Evolutionary conservation across 2,888 invertebrate genomes (phyloP), one percentile per base, ranked within the genome.

Genomic region (Macrophya annulata): DNA sequence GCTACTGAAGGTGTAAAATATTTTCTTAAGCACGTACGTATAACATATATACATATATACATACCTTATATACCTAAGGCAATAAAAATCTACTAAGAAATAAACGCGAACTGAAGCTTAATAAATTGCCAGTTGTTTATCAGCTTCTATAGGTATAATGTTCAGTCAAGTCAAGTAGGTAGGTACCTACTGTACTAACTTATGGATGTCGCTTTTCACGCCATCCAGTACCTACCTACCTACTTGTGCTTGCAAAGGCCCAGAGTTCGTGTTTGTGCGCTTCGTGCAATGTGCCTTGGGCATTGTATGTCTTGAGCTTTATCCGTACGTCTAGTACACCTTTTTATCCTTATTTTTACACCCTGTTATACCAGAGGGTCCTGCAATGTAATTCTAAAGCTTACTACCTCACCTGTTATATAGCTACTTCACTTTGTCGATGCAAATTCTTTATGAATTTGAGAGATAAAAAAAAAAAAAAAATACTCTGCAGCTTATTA

Each of bases 121-220:
- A 72, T 43, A 74, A 74, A 74, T 45, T 9, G 74, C 1, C n/a
- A 45, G 43, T 45, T 45, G 25, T 74, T 74, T 21, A 21, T 45
- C 74, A 45, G n/a, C 21, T 45, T 31, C 31, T 31, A 31, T 10
- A 12, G 21, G 5, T 45, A 77, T 45, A 77, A 55, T 77, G 37
- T 77, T 77, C 17, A 48, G 51, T 77, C 77, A 51, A 77, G 51
- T 77, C 68, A 37, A 74, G 12, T 25, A 51, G n/a, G n/a, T n/a
- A 48, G 43, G 51, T 77, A 51, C 51, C 0, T 4, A 51, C 31
- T 17, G 17, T 55, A n/a, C 55, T n/a, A 51, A 77, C 51, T 77
- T 77, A 77, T 55, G 77, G 37, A 77, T 21, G 51, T 37, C 25
- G 77, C 77, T 77, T 77, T 77, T 77, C 37, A 77, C 77, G 77